phyloP scores from a whole-genome alignment of 2,113 vertebrate genomes.

The Phoenicopterus ruber region DNA sequence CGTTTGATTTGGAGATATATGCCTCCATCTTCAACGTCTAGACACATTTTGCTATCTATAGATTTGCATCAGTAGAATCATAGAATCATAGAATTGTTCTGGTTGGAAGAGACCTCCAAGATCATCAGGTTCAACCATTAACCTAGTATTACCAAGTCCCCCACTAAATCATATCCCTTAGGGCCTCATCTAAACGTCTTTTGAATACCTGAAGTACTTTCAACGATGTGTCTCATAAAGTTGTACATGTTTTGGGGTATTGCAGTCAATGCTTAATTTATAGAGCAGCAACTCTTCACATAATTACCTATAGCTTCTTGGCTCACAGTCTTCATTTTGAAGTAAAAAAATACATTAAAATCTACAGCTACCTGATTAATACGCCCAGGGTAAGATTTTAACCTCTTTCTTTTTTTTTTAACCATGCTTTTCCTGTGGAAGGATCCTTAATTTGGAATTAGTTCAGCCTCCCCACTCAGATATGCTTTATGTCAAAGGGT shows the following conservation, averaged over 20 bases:
- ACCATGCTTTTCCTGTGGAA: background rate
- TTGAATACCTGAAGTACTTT: too few species aligned
- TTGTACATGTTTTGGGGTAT: background rate
- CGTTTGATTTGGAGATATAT: background rate
- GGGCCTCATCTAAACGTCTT: too few species aligned
- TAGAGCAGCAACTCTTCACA: background rate
- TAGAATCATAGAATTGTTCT: too few species aligned
- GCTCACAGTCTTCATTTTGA: background rate
- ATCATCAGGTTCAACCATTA: too few species aligned
- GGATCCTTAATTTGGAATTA: background rate
- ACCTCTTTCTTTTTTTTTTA: background rate
- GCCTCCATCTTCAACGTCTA: rapidly evolving
- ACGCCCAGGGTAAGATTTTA: background rate
- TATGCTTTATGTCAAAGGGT: background rate
- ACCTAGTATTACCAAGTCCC: too few species aligned
- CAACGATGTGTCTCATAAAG: background rate
- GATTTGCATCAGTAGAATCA: background rate
- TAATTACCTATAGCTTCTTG: background rate
- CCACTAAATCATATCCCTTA: too few species aligned
- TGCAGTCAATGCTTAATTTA: background rate
- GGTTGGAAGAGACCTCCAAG: too few species aligned
- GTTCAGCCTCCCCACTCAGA: background rate
- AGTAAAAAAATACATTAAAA: background rate
- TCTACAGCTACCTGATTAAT: background rate
- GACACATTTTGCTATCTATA: background rate